phyloP scores from a whole-genome alignment of 1,140 invertebrate genomes.

The Bombus sibiricus region DNA sequence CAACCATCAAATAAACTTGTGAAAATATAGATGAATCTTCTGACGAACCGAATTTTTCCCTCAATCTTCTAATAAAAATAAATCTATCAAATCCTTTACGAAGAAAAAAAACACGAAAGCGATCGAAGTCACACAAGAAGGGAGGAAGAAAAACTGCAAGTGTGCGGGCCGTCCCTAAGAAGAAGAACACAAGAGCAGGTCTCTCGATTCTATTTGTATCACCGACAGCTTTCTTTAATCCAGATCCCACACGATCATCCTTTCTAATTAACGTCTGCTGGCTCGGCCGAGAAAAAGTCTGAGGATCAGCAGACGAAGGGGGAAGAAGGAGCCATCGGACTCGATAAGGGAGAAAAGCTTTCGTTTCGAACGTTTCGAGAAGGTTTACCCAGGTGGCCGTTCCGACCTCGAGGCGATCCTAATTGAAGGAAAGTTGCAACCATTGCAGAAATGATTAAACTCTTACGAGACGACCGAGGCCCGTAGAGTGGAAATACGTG shows the following conservation, averaged over 20 bases:
- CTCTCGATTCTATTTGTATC: constrained; percentile 33
- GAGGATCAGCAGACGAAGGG: constrained; percentile 13
- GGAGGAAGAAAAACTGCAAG: not conserved
- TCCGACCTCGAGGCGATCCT: constrained; percentile 59
- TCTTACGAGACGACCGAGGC: constrained; percentile 42
- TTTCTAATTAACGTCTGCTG: constrained; percentile 60
- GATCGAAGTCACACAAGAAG: not conserved
- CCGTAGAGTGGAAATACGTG: constrained; percentile 55
- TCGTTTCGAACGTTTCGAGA: constrained; percentile 32
- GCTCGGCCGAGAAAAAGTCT: constrained; percentile 30
- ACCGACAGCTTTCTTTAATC: constrained; percentile 51
- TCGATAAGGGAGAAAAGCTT: constrained; percentile 42
- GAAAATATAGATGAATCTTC: no score
- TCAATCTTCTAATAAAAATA: not conserved
- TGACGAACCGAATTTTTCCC: no score
- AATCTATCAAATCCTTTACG: not conserved
- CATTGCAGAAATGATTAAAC: constrained; percentile 66
- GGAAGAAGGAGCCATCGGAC: not conserved
- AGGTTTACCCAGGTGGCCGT: constrained; percentile 72
- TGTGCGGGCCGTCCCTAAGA: not conserved
- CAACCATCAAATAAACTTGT: no score
- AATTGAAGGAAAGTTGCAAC: constrained; percentile 72
- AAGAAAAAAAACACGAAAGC: not conserved
- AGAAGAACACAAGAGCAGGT: not conserved
- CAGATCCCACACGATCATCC: constrained; percentile 43